These are phyloP conservation scores for Neodiprion fabricii DNA, from an alignment of 1,140 invertebrate genomes.

Conservation along the genomic window DNA sequence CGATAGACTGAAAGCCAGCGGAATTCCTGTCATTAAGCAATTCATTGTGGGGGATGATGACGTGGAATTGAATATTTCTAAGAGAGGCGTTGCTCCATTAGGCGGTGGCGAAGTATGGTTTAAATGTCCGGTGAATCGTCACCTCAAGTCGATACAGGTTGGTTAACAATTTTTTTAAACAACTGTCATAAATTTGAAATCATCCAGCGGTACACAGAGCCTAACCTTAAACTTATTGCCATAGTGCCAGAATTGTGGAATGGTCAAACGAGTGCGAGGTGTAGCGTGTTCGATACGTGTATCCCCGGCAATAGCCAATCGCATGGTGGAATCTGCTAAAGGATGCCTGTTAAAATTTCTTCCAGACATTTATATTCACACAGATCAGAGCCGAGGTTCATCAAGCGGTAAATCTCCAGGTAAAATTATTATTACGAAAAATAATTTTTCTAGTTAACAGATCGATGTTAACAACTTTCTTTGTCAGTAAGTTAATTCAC, in stretches of 20 bases:
- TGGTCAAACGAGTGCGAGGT: slow-evolving; percentile 93
- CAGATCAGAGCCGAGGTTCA: slow-evolving; percentile 87
- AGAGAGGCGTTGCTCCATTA: slow-evolving; percentile 82
- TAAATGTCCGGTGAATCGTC: slow-evolving; percentile 80
- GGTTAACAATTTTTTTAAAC: slow-evolving; percentile 15
- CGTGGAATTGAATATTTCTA: slow-evolving; percentile 83
- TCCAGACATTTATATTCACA: slow-evolving; percentile 94
- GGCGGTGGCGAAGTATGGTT: slow-evolving; percentile 93
- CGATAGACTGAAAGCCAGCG: slow-evolving; percentile 83
- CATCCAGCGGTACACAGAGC: not conserved
- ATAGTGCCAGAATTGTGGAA: slow-evolving; percentile 80
- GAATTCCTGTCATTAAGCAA: slow-evolving; percentile 80
- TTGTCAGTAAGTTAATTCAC: too few relatives aligned
- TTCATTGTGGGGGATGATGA: slow-evolving; percentile 91
- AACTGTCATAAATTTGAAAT: not conserved
- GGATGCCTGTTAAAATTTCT: slow-evolving; percentile 89
- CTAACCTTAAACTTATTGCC: slow-evolving; percentile 41
- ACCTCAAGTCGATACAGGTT: slow-evolving; percentile 71
- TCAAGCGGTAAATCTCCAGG: slow-evolving; percentile 86
- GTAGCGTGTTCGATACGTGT: slow-evolving; percentile 87
- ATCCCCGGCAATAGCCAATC: slow-evolving; percentile 88
- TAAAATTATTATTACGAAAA: slow-evolving; percentile 24
- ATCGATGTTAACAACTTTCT: not conserved
- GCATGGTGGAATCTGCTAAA: slow-evolving; percentile 93
- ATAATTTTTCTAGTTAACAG: slow-evolving; percentile 16